Evolutionary conservation across 1,140 invertebrate species (phyloP), one percentile per base, ranked within the genome.

Genomic region (Bombus picipes): DNA sequence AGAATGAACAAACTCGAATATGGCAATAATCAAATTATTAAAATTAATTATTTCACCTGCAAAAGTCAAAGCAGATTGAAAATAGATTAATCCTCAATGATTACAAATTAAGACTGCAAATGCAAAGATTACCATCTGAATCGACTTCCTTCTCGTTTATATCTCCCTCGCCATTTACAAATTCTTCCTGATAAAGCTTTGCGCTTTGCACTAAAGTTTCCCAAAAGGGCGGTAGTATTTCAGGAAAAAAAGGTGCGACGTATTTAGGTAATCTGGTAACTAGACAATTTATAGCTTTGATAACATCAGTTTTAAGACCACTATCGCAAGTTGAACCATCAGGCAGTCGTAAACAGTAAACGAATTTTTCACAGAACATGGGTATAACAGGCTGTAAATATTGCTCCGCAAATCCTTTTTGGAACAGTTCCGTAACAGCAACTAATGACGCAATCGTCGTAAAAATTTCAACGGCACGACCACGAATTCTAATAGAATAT

Each of bases 1-100:
- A 32, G 95, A 96, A 80, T 96, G 95, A 32, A 98, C 96, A 90
- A 98, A 97, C 92, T 98, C 97, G 90, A 98, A 97, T 43, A 97
- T 97, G 76, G 97, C 96, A 90, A 97, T 97, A n/a, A 98, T 96
- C 43, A 98, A 94, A 86, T 96, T 97, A 89, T 97, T 97, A 92
- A 98, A 97, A 76, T 97, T 97, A 18, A 97, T 96, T 41, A 97
- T 95, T 93, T 97, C 97, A 76, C 97, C 97, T 97, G 88, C 0
- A 3, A 94, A 93, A 89, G 80, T 81, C 81, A 76, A 77, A 89
- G 81, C 5, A 18, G 1, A 66, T 32, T 75, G 62, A 32, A 70
- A 59, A 86, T 22, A 66, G 37, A 70, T 85, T 37, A 4, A n/a
- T 37, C 1, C 2, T 62, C 75, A 9, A 87, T 47, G 57, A 70